These are phyloP conservation scores for Papilio dardanus DNA, from an alignment of 1,140 invertebrate species.

Conservation along the genomic window DNA sequence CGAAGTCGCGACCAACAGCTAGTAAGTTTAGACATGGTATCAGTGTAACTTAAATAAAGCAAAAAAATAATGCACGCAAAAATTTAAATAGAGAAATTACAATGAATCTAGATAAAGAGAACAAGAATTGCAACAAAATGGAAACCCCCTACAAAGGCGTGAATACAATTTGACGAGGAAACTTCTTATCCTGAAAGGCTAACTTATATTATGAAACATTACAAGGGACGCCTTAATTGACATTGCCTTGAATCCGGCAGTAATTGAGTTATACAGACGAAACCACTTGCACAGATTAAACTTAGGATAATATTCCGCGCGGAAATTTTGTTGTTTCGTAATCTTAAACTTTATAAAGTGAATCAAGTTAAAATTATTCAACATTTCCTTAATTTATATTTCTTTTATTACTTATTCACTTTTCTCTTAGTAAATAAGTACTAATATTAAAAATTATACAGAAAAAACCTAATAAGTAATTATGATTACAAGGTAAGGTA, in stretches of 20 bases:
- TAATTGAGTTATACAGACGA: constrained; percentile 53
- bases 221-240: constrained; percentile 54
- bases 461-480: too few species aligned
- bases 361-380: background rate
- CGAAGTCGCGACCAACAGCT: too few species aligned
- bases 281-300: constrained; percentile 49
- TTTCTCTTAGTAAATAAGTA: background rate
- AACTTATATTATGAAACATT: constrained; percentile 51
- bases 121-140: background rate
- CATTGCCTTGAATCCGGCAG: constrained; percentile 47
- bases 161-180: constrained; percentile 7
- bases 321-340: constrained; percentile 33
- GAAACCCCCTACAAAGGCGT: background rate
- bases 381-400: background rate
- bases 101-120: background rate
- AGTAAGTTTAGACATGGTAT: too few species aligned
- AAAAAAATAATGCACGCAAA: too few species aligned
- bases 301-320: constrained; percentile 28
- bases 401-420: background rate
- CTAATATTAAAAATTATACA: background rate
- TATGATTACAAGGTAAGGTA: too few species aligned
- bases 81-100: background rate
- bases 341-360: constrained; percentile 12
- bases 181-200: constrained; percentile 33
- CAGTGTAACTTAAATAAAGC: too few species aligned